phyloP scores from a whole-genome alignment of 2,888 invertebrate species.

The Drosophila sordidula region DNA sequence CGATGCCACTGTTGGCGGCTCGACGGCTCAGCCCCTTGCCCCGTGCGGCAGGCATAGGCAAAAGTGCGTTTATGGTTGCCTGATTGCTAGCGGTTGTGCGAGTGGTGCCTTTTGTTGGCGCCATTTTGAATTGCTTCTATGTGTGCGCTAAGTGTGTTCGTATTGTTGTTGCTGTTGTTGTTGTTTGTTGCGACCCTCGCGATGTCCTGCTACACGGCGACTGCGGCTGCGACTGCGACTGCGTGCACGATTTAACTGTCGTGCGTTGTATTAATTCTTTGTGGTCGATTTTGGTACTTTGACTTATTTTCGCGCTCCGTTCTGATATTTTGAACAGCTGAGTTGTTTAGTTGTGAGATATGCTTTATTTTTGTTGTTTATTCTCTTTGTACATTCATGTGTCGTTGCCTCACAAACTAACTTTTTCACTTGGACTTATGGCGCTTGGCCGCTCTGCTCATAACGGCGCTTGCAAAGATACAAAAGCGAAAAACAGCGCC shows the following conservation, averaged over 20 bases:
- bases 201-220: constrained; percentile 46
- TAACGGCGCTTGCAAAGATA: constrained; percentile 78
- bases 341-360: constrained; percentile 24
- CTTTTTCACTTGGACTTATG: constrained; percentile 63
- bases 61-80: constrained; percentile 55
- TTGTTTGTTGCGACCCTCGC: constrained; percentile 36
- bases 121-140: constrained; percentile 78
- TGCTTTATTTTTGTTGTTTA: constrained; percentile 18
- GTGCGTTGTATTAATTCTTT: constrained; percentile 21
- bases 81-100: constrained; percentile 65
- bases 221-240: constrained; percentile 24
- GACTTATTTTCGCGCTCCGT: constrained; percentile 22
- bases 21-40: constrained; percentile 80
- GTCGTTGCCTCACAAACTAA: constrained; percentile 44
- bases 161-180: constrained; percentile 35
- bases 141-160: constrained; percentile 29
- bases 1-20: constrained; percentile 64
- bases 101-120: constrained; percentile 82
- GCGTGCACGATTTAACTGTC: constrained; percentile 29
- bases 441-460: constrained; percentile 69
- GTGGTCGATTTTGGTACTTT: constrained; percentile 25
- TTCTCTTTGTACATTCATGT: constrained; percentile 23
- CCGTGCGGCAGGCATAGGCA: constrained; percentile 63
- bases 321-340: constrained; percentile 7
- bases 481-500: constrained; percentile 73